A percentile compares a stretch with the other conserved stretches of the same genome.
phyloP scores from a whole-genome alignment of 2,113 vertebrate species.

The Diglossa brunneiventris region DNA sequence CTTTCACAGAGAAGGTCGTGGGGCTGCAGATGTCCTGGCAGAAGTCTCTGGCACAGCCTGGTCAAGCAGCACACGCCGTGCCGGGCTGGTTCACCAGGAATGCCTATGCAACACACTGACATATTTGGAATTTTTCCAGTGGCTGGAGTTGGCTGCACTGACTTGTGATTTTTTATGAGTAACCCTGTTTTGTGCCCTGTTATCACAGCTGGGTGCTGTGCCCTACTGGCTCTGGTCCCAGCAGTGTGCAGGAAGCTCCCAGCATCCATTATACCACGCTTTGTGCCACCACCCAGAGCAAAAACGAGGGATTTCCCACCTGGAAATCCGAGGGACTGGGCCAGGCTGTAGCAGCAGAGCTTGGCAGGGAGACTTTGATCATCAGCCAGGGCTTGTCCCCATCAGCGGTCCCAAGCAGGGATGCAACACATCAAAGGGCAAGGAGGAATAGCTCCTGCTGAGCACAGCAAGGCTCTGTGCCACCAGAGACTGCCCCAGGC shows the following conservation, averaged over 20 bases:
- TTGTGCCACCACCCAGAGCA: neutral
- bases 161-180: neutral
- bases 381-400: neutral
- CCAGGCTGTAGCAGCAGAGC: neutral
- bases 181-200: neutral
- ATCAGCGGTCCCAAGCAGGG: neutral
- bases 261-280: accelerated
- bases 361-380: neutral
- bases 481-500: neutral
- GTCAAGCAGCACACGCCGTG: accelerated
- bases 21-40: neutral
- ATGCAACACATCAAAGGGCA: constrained; percentile 28
- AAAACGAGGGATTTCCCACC: neutral
- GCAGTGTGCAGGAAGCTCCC: neutral
- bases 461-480: neutral
- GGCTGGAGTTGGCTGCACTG: neutral
- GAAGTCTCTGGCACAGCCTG: neutral
- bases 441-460: neutral
- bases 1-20: accelerated
- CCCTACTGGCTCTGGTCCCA: neutral
- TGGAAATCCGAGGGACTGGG: neutral
- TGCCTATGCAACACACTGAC: neutral
- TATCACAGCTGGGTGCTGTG: neutral
- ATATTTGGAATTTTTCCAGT: neutral
- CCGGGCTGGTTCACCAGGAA: neutral